Evolutionary conservation across 1,140 invertebrate genomes (phyloP).

Genomic region (Scaptomyza pallida): DNA sequence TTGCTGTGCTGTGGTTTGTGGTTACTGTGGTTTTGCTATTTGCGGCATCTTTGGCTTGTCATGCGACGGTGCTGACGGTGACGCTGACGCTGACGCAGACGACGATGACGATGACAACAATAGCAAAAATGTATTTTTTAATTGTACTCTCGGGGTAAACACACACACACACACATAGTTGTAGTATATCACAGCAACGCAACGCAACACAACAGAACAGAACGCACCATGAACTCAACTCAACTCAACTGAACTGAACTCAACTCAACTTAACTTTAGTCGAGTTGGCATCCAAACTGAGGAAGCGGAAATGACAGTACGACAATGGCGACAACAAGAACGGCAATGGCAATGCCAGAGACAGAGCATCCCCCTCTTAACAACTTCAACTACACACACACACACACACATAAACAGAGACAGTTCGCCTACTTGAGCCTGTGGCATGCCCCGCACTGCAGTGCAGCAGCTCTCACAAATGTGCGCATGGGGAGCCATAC

Average conservation of each 20-base stretch:
- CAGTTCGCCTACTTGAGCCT: constrained; percentile 36
- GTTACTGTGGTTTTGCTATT: constrained; percentile 61
- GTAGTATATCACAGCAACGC: constrained; percentile 66
- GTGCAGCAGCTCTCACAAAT: constrained; percentile 53
- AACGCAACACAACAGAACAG: constrained; percentile 23
- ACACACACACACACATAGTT: too few species aligned
- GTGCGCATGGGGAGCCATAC: constrained; percentile 69
- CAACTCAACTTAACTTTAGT: constrained; percentile 23
- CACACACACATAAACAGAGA: too few species aligned
- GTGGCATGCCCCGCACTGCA: constrained; percentile 10
- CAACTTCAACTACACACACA: constrained; percentile 21
- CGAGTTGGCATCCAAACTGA: constrained; percentile 45
- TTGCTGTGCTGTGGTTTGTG: constrained; percentile 35
- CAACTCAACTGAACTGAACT: constrained; percentile 41
- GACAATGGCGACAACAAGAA: constrained; percentile 47
- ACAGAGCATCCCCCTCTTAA: constrained; percentile 18
- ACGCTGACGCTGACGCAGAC: constrained; percentile 22
- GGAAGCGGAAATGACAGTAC: constrained; percentile 79
- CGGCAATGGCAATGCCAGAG: constrained; percentile 48
- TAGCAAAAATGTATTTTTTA: constrained; percentile 79
- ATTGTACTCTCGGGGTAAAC: constrained; percentile 80
- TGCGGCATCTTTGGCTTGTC: constrained; percentile 77
- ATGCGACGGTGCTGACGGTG: constrained; percentile 37
- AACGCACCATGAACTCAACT: constrained; percentile 66
- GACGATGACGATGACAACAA: constrained; percentile 68